Conservation (phyloP, 2,888 invertebrate species). For the Tridacna crocea region DNA sequence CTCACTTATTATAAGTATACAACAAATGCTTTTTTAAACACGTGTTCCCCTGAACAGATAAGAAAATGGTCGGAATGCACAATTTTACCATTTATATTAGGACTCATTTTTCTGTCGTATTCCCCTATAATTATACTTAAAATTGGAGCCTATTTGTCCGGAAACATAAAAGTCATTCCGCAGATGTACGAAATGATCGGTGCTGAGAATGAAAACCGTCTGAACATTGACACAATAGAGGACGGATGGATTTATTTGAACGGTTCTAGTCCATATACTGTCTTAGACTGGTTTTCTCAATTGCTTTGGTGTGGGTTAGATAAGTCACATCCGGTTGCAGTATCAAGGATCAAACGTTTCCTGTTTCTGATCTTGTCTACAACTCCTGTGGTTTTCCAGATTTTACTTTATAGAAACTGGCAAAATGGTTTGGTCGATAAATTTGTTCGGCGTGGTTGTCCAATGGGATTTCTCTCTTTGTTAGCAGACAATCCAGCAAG, state of each 20-base stretch:
- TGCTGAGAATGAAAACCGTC: background rate
- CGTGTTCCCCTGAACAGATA: conserved; percentile 2
- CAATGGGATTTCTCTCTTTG: conserved; percentile 37
- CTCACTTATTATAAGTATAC: conserved; percentile 11
- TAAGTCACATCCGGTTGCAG: conserved; percentile 17
- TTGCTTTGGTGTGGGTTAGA: background rate
- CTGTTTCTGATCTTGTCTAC: conserved; percentile 25
- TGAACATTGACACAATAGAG: background rate
- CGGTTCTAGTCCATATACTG: conserved; percentile 25
- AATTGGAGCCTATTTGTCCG: conserved; percentile 15
- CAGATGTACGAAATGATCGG: background rate
- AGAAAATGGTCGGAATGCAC: conserved; percentile 40
- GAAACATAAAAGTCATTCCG: conserved; percentile 20
- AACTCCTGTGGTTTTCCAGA: conserved; percentile 14
- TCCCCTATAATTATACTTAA: conserved; percentile 37
- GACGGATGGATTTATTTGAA: conserved; percentile 34
- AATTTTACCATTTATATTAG: conserved; percentile 29
- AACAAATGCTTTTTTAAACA: background rate
- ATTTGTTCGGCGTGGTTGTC: conserved; percentile 14
- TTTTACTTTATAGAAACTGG: conserved; percentile 10
- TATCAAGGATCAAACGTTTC: conserved; percentile 35
- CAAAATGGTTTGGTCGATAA: background rate
- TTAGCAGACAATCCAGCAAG: conserved; percentile 23
- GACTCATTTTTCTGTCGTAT: conserved; percentile 36
- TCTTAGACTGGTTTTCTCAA: background rate